Evolutionary conservation across 1,140 invertebrate genomes (phyloP).

Genomic region (Drosophila simulans): DNA sequence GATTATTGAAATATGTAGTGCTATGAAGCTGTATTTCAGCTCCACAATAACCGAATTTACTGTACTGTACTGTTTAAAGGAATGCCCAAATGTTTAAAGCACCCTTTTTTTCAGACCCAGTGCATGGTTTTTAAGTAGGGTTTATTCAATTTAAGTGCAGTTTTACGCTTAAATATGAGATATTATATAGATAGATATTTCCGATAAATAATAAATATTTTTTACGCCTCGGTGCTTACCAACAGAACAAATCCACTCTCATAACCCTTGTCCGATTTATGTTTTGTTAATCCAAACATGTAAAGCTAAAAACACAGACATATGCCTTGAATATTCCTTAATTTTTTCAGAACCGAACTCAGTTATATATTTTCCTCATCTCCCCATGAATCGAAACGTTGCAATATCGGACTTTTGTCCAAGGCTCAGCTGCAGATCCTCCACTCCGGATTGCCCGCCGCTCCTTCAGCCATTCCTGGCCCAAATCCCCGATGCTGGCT

Average conservation of each 20-base stretch:
- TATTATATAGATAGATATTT: too few species aligned
- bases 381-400: conserved; percentile 1
- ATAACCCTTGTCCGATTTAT: not conserved
- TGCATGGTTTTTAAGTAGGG: too few species aligned
- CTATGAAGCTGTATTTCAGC: too few species aligned
- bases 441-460: not conserved
- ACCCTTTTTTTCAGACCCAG: too few species aligned
- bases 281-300: not conserved
- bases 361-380: not conserved
- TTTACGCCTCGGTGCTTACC: too few species aligned
- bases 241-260: too few species aligned
- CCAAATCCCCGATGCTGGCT: conserved; percentile 42
- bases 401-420: conserved; percentile 12
- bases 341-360: not conserved
- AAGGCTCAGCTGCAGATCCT: conserved; percentile 33
- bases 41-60: too few species aligned
- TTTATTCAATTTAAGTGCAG: too few species aligned
- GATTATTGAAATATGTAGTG: not conserved
- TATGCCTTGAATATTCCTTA: not conserved
- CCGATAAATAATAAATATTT: too few species aligned
- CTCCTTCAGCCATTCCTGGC: conserved; percentile 4
- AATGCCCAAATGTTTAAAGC: too few species aligned
- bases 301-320: not conserved
- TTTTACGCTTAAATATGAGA: too few species aligned
- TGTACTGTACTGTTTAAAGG: too few species aligned